A percentile compares a stretch with the other conserved stretches of the same genome.
Conservation (phyloP, 2,888 invertebrate species). For the Calliphora vomitoria region DNA sequence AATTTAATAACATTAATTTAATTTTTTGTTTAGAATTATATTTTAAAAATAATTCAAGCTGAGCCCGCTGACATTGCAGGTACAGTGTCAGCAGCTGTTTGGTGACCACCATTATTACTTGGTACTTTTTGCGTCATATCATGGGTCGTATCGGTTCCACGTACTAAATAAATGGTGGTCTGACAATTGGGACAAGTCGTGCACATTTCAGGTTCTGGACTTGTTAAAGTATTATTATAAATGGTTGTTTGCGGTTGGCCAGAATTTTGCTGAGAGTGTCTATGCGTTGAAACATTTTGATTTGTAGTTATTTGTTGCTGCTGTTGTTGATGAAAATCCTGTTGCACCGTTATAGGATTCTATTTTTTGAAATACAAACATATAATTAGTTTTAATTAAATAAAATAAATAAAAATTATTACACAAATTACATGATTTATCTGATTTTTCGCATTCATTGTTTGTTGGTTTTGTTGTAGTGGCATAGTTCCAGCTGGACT, state of each 20-base stretch:
- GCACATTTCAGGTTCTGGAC: constrained; percentile 80
- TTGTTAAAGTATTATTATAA: constrained; percentile 44
- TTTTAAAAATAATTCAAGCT: background rate
- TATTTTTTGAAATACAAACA: constrained; percentile 12
- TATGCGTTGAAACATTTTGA: constrained; percentile 4
- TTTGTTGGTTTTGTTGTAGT: constrained; percentile 63
- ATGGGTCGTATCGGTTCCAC: constrained; percentile 75
- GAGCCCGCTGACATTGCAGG: background rate
- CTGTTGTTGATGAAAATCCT: constrained; percentile 42
- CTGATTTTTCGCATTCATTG: constrained; percentile 26
- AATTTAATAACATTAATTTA: background rate
- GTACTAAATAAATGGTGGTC: constrained; percentile 82
- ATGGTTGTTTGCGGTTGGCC: background rate
- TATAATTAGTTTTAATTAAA: background rate
- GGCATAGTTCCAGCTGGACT: constrained; percentile 55
- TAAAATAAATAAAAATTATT: background rate
- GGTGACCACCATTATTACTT: background rate
- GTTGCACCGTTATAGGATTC: constrained; percentile 7
- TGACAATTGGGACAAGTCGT: constrained; percentile 83
- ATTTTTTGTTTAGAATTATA: no score
- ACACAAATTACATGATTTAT: constrained; percentile 71
- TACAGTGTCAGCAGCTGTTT: background rate
- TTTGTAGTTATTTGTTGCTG: constrained; percentile 26
- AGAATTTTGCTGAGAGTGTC: constrained; percentile 2
- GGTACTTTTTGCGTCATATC: constrained; percentile 71